These are phyloP conservation scores for Mamestra configurata DNA, from an alignment of 1,140 invertebrate genomes.

Conservation along the genomic window DNA sequence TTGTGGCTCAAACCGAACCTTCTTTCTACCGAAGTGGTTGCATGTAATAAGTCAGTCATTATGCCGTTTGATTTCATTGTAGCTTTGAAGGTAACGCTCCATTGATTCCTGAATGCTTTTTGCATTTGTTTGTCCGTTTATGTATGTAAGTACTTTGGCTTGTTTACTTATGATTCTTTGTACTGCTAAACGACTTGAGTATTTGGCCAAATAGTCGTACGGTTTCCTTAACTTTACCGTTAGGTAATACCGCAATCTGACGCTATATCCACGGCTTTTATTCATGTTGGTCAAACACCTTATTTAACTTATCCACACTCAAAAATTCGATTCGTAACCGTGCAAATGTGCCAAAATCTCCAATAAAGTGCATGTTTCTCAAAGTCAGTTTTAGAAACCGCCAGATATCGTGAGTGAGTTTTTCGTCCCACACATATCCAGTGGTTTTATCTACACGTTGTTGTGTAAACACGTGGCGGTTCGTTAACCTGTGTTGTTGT, in stretches of 20 bases:
- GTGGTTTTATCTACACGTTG: slow-evolving; percentile 45
- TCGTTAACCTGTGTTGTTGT: slow-evolving; percentile 56
- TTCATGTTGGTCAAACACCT: slow-evolving; percentile 1
- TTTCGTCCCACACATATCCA: slow-evolving; percentile 34
- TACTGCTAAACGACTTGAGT: not conserved
- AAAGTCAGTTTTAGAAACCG: not conserved
- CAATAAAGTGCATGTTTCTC: not conserved
- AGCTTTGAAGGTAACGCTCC: slow-evolving; percentile 37
- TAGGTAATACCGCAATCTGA: not conserved
- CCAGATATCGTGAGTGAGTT: not conserved
- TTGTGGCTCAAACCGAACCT: not conserved
- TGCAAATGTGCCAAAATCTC: not conserved
- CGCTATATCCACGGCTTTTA: not conserved
- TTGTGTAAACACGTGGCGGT: slow-evolving; percentile 59
- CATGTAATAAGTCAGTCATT: slow-evolving; percentile 10
- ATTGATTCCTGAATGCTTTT: slow-evolving; percentile 38
- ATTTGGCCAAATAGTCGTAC: not conserved
- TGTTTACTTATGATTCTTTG: not conserved
- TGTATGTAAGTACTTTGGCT: not conserved
- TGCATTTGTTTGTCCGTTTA: slow-evolving; percentile 17
- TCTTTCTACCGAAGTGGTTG: not conserved
- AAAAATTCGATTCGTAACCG: not conserved
- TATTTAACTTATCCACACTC: not conserved
- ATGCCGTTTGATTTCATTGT: slow-evolving; percentile 25
- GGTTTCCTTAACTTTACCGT: not conserved